These are phyloP conservation scores for Helicoverpa armigera DNA, from an alignment of 1,140 invertebrate genomes.

Conservation along the genomic window DNA sequence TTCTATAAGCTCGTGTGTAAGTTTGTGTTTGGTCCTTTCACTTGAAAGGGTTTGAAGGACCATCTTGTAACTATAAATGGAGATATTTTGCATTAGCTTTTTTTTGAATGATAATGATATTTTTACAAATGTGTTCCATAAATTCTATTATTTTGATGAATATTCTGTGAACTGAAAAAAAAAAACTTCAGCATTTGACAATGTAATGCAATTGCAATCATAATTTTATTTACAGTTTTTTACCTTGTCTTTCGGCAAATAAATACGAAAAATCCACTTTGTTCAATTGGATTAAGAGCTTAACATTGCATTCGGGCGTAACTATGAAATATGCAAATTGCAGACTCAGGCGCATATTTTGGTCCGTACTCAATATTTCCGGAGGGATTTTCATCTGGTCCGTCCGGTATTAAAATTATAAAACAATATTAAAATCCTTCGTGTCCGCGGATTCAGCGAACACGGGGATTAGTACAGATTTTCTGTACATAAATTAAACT, in stretches of 20 bases:
- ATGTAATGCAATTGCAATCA: too few species aligned
- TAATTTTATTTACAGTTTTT: neutral
- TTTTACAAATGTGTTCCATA: too few species aligned
- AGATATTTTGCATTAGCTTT: neutral
- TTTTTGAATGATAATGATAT: too few species aligned
- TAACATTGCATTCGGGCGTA: slow-evolving; percentile 10
- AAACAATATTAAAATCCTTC: slow-evolving; percentile 32
- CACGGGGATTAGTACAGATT: slow-evolving; percentile 28
- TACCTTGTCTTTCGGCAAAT: neutral
- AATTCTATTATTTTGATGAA: too few species aligned
- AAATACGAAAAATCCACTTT: slow-evolving; percentile 14
- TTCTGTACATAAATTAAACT: slow-evolving; percentile 36
- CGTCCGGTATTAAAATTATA: slow-evolving; percentile 38
- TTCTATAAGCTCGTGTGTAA: neutral
- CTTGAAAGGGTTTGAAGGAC: neutral
- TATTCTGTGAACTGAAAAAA: too few species aligned
- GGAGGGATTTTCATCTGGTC: slow-evolving; percentile 11
- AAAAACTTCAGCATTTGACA: too few species aligned
- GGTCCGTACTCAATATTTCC: slow-evolving; percentile 20
- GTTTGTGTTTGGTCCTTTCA: neutral
- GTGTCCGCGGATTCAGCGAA: neutral
- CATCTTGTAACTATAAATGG: neutral
- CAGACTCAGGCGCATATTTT: slow-evolving; percentile 20
- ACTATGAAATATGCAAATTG: slow-evolving; percentile 33
- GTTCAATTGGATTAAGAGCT: slow-evolving; percentile 34